Base-by-base conservation (phyloP, 2,797 vertebrate species). In the Orientallactaga sibirica region DNA sequence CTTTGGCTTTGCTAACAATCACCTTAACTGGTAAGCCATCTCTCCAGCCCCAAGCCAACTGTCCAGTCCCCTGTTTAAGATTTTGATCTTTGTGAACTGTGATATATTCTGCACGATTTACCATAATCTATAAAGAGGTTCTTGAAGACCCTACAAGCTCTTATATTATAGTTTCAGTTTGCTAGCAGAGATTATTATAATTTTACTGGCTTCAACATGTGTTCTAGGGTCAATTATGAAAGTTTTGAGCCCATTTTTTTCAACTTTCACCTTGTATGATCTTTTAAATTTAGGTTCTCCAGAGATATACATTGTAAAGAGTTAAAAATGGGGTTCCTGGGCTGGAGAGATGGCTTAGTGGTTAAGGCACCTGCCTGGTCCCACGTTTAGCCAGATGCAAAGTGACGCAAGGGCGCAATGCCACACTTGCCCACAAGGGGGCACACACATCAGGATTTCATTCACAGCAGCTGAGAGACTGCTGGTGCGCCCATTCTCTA, bases 51-150 rank as follows among this genome's bases (percentile, higher is more conserved):
- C 33, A 48, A 48, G 48, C 48, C 48, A 48, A 8, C 48, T 48
- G 7, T 48, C 48, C 7, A 9, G 48, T 10, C 7, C 48, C 48
- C 7, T 48, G 61, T 86, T 93, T 37, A 79, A 67, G 88, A 68
- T 52, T 92, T 94, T 75, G 62, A 16, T 58, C 25, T 75, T 88
- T 83, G 20, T 80, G 29, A 85, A 79, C 92, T 92, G 48, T 43
- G 90, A 10, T 79, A 61, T 74, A 68, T 92, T 86, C 61, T 73
- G 48, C 16, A 58, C 86, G 27, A 91, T 87, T 78, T 96, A 71
- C 1, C 14, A 88, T 22, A 5, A 71, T 12, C 25, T 94, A 37
- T 75, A 73, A 92, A 90, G 24, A 78, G 15, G 14, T 83, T 92
- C 20, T 94, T 14, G 33, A 68, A 48, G 52, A 88, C 64, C 22